Evolutionary conservation across 2,888 invertebrate species (phyloP), one percentile per base, ranked within the genome.

Genomic region (Hedya salicella): DNA sequence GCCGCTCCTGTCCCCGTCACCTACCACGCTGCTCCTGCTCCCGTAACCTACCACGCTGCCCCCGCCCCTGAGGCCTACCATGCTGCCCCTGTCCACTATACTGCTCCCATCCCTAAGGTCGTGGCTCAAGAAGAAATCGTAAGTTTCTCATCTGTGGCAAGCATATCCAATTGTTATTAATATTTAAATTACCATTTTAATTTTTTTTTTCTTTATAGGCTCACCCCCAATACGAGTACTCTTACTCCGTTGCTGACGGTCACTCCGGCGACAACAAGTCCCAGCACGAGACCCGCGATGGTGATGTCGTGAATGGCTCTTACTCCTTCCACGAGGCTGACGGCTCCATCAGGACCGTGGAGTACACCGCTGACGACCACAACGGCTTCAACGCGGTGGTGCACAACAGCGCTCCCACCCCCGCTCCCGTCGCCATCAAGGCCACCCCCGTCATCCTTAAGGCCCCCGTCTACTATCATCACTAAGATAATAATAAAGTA

Each of bases 261-360:
- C 89, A 92, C 81, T 89, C 92, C 75, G 93, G 93, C 52, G 93
- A 93, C 84, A 85, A 87, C 79, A 92, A 93, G 81, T 83, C 85
- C 70, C 92, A 91, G 78, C 89, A 91, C 71, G 93, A 93, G 73
- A 71, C 77, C 70, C 86, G 89, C 67, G 92, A 93, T 67, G 93
- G 93, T 57, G 93, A 93, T 74, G 85, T 84, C 2, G 92, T 93
- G 54, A 89, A 92, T 77, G 93, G 92, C 70, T 85, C 88, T 8
- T 91, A 93, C 83, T 88, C 89, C 14, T 83, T 93, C 72, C 82
- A 86, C 65, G 92, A 93, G 77, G 88, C 93, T 62, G 93, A 93
- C 72, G 92, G 92, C 73, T 91, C 92, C 77, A 78, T 88, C 75
- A 85, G 92, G 68, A 91, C 90, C 62, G 92, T 92, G 54, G 88